phyloP scores from a whole-genome alignment of 2,797 vertebrate genomes.

The Poeciliopsis paucimaculata region DNA sequence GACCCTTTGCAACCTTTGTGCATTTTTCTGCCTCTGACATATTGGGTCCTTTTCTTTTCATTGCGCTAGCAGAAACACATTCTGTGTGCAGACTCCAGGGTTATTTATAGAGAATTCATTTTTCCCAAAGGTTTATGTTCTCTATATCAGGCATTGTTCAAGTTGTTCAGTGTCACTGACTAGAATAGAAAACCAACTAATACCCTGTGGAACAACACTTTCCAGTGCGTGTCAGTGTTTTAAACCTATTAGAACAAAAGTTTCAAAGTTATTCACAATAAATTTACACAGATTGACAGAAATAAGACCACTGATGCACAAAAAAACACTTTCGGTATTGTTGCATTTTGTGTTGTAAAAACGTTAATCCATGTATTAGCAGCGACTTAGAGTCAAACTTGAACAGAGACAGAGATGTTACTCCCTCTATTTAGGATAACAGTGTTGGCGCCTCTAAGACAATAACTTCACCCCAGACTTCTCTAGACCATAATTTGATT shows the following conservation, averaged over 20 bases:
- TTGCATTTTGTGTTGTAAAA: not conserved
- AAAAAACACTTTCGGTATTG: not conserved
- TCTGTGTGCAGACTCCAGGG: slow-evolving; percentile 30
- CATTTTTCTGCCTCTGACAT: slow-evolving; percentile 16
- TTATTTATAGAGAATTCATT: slow-evolving; percentile 47
- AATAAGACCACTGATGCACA: not conserved
- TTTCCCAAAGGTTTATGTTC: slow-evolving; percentile 36
- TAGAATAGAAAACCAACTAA: slow-evolving; percentile 7
- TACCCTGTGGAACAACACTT: slow-evolving; percentile 12
- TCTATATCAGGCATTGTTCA: slow-evolving; percentile 17
- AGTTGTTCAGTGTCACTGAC: slow-evolving; percentile 20
- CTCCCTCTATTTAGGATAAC: not conserved
- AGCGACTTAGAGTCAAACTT: not conserved
- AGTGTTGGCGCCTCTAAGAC: too few species aligned
- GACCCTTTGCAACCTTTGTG: slow-evolving; percentile 20
- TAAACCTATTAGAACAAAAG: not conserved
- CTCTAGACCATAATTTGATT: too few species aligned
- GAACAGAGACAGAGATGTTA: not conserved
- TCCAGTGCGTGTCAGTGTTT: not conserved
- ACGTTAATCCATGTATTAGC: not conserved
- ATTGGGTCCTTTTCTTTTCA: not conserved
- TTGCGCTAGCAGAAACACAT: slow-evolving; percentile 24
- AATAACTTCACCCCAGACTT: too few species aligned
- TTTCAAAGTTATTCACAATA: not conserved
- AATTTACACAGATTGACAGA: slow-evolving; percentile 12